Evolutionary conservation across 2,888 invertebrate genomes (phyloP), one percentile per base, ranked within the genome.

Genomic region (Acronicta leporina): DNA sequence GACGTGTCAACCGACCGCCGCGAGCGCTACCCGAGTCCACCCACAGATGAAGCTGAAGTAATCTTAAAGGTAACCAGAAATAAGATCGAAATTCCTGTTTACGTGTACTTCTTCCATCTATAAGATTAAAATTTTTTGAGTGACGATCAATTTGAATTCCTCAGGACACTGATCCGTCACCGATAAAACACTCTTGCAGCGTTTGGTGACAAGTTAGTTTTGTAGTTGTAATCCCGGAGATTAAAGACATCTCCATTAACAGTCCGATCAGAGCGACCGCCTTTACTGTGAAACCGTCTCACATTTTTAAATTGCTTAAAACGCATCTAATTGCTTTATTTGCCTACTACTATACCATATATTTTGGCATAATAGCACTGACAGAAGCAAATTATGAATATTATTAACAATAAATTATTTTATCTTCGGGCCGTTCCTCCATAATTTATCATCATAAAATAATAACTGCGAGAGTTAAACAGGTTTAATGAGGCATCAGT

Each of bases 111-210:
- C 42, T 44, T 27, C 33, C 49, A 50, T 54, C 27, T 54, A 51
- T 45, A 55, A 73, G 72, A 75, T 82, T 80, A 82, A 76, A 75
- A 69, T 83, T 85, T 83, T 81, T 80, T 85, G 77, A 86, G 83
- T 86, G 82, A 84, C 85, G 82, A 87, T 87, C 87, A 87, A 90
- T 89, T 90, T 89, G 85, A 92, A 94, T 93, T 92, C 89, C 88
- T 87, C 84, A 90, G 87, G 91, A 92, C 91, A 90, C 85, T 87
- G 94, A 94, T 94, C 92, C 91, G 90, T 92, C 91, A 88, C 90
- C 89, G 94, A 94, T 94, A 94, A 92, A 83, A 81, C 87, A 84
- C 86, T 87, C 87, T 84, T 86, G 86, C 86, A 84, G 79, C 88
- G 83, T 85, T 89, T 90, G 92, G 92, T 94, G 92, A 93, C 92